Conservation (phyloP, 2,113 vertebrate genomes). For the Bufo bufo region DNA sequence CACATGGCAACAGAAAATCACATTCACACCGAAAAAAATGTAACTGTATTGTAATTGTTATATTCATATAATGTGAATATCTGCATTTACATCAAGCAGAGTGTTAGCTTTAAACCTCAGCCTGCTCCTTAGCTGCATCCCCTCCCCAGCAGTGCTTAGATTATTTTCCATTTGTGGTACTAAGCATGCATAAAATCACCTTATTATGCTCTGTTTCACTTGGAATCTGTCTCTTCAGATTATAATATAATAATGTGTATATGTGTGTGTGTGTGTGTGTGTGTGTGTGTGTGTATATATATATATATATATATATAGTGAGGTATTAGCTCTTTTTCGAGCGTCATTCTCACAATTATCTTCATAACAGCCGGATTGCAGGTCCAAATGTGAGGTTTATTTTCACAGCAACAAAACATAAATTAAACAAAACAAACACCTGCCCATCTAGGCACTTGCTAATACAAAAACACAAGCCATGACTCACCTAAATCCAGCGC, state of each 20-base stretch:
- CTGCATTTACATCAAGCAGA: slow-evolving; percentile 31
- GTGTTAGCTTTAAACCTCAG: slow-evolving; percentile 16
- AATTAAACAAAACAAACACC: too few species aligned
- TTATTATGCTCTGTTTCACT: slow-evolving; percentile 58
- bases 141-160: slow-evolving; percentile 43
- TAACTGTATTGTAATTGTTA: not conserved
- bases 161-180: slow-evolving; percentile 55
- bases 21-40: not conserved
- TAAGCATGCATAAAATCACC: slow-evolving; percentile 56
- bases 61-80: not conserved
- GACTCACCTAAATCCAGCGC: too few species aligned
- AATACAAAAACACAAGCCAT: too few species aligned
- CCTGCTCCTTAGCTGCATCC: slow-evolving; percentile 31
- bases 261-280: too few species aligned
- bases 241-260: slow-evolving; percentile 25
- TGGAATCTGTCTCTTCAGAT: slow-evolving; percentile 46
- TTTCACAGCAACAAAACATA: too few species aligned
- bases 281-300: too few species aligned
- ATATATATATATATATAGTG: too few species aligned
- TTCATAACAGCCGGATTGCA: too few species aligned
- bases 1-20: not conserved
- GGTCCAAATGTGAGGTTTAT: too few species aligned
- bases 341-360: too few species aligned
- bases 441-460: too few species aligned
- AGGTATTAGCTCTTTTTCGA: too few species aligned